Conservation (phyloP, 2,888 invertebrate species). For the Acanthosepion lycidas region DNA sequence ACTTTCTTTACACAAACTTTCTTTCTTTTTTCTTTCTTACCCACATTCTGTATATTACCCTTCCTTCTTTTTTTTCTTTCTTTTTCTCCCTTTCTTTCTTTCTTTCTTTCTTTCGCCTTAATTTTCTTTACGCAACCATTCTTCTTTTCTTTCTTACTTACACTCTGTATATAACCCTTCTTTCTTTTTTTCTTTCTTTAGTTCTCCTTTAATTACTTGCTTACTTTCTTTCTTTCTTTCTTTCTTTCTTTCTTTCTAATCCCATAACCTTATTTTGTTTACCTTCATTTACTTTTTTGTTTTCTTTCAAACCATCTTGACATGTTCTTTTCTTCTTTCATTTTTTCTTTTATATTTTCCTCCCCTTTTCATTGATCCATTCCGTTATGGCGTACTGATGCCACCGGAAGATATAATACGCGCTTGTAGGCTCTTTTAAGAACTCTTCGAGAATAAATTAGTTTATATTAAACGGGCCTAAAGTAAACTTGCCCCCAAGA, state of each 20-base stretch:
- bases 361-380: not conserved
- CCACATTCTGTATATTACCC: too few species aligned
- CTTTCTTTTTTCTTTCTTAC: too few species aligned
- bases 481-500: not conserved
- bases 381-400: not conserved
- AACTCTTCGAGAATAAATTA: conserved; percentile 12
- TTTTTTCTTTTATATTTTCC: not conserved
- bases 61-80: too few species aligned
- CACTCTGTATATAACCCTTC: not conserved
- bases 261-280: too few species aligned
- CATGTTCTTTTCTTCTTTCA: not conserved
- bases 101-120: not conserved
- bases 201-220: not conserved
- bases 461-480: not conserved
- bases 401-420: not conserved
- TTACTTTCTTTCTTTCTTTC: not conserved
- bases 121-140: not conserved
- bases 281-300: not conserved
- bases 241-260: not conserved
- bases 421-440: not conserved
- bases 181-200: not conserved
- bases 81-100: not conserved
- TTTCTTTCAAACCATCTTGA: not conserved
- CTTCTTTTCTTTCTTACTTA: not conserved
- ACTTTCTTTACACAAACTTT: not conserved